Evolutionary conservation across 2,113 vertebrate species (phyloP), one percentile per base, ranked within the genome.

Genomic region (Syrmaticus mikado): DNA sequence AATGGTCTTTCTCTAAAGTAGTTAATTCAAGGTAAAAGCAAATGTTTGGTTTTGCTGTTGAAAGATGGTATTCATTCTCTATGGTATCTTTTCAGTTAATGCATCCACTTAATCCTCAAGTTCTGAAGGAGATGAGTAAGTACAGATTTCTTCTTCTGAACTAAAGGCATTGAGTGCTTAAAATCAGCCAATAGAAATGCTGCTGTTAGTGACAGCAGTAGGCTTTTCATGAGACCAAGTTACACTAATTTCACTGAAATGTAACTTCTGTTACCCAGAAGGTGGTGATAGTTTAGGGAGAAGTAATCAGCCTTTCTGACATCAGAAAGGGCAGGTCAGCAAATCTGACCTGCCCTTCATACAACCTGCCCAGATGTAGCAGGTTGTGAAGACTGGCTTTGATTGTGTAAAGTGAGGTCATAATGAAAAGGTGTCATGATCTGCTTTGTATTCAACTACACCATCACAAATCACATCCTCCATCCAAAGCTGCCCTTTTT

Each of bases 21-120:
- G 78, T 91, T 6, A 90, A 72, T 18, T 96, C 87, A 1, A 82
- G 86, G 75, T 94, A 82, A 22, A 4, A 60, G 53, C 17, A 85
- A 16, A 9, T 95, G 83, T 22, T 87, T 67, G 38, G n/a, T 87
- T 41, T 84, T 8, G 0, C 70, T 88, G 61, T 38, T 85, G 6
- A 58, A 68, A 91, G 64, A 9, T 74, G 80, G 11, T 90, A 61
- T 4, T 96, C 87, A 7, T 95, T 84, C 73, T 96, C 61, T 2
- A 64, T 6, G 8, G 94, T 22, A 13, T 70, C 61, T 24, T 70
- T 90, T 83, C 34, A 17, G 92, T 90, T 30, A 97, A 76, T 0
- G 8, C 22, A 64, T 97, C 96, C 76, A 96, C 83, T 60, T 85
- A 38, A 1, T 96, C 95, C 70, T 96, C 82, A 38, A 94, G 65